These are phyloP conservation scores for Lagria hirta DNA, from an alignment of 2,888 invertebrate species.

Conservation along the genomic window DNA sequence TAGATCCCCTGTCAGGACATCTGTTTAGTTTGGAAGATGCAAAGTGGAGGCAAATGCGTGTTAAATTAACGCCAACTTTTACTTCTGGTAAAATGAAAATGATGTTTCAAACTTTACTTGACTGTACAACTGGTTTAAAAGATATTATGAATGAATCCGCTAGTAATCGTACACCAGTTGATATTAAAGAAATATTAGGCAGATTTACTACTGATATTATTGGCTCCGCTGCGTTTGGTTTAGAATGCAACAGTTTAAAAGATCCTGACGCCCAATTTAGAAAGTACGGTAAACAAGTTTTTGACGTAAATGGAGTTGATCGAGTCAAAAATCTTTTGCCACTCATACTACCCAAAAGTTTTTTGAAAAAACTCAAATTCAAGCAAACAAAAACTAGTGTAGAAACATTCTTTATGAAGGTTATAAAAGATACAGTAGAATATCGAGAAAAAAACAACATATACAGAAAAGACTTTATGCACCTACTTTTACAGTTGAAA, in stretches of 20 bases:
- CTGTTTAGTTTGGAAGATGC: conserved; percentile 58
- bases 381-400: conserved; percentile 21
- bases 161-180: conserved; percentile 14
- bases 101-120: conserved; percentile 42
- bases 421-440: conserved; percentile 52
- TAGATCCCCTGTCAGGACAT: conserved; percentile 60
- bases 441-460: conserved; percentile 54
- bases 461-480: conserved; percentile 58
- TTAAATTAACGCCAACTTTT: conserved; percentile 56
- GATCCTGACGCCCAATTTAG: conserved; percentile 57
- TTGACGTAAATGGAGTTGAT: conserved; percentile 5
- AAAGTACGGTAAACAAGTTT: conserved; percentile 33
- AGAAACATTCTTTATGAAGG: conserved; percentile 52
- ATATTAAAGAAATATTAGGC: conserved; percentile 55
- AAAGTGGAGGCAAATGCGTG: conserved; percentile 62
- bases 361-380: conserved; percentile 8
- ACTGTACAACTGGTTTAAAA: conserved; percentile 26
- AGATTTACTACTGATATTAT: conserved; percentile 58
- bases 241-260: conserved; percentile 59
- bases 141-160: conserved; percentile 29
- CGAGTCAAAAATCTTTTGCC: not conserved
- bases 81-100: conserved; percentile 44
- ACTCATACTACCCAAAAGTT: conserved; percentile 2
- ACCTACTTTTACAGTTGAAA: conserved; percentile 57
- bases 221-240: conserved; percentile 60